phyloP scores from a whole-genome alignment of 2,888 invertebrate genomes.

The Emmelina monodactyla region DNA sequence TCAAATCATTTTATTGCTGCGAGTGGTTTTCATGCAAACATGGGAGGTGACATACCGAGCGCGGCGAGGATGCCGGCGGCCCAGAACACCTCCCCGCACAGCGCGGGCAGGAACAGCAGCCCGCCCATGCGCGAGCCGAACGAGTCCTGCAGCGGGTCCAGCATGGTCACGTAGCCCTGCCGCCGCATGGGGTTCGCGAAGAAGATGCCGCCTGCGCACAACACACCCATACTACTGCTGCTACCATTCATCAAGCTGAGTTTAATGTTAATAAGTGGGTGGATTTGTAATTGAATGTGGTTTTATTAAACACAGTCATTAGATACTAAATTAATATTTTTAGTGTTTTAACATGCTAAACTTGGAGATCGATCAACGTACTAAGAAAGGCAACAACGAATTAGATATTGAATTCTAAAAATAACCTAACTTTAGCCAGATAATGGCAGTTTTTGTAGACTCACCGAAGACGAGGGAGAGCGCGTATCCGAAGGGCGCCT shows the following conservation, averaged over 20 bases:
- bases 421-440: background rate
- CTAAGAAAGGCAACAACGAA: no score
- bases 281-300: no score
- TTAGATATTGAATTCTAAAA: no score
- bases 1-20: no score
- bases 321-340: background rate
- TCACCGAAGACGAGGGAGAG: constrained; percentile 93
- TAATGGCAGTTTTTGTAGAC: constrained; percentile 20
- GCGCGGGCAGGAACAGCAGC: constrained; percentile 92
- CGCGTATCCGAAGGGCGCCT: constrained; percentile 99
- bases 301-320: no score
- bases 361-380: no score
- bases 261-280: no score
- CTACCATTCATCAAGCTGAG: no score
- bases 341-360: no score
- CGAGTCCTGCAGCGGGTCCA: constrained; percentile 96
- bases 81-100: constrained; percentile 99
- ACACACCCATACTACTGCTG: no score
- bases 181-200: constrained; percentile 98
- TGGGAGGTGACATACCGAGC: constrained; percentile 74
- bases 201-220: constrained; percentile 85
- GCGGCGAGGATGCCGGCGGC: constrained; percentile 98
- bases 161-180: constrained; percentile 98
- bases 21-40: no score
- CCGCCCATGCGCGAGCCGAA: constrained; percentile 99